Percentiles rank a stretch among this genome's conserved stretches.
Evolutionary conservation across 1,140 invertebrate genomes (phyloP).

Genomic region (Zeugodacus cucurbitae): DNA sequence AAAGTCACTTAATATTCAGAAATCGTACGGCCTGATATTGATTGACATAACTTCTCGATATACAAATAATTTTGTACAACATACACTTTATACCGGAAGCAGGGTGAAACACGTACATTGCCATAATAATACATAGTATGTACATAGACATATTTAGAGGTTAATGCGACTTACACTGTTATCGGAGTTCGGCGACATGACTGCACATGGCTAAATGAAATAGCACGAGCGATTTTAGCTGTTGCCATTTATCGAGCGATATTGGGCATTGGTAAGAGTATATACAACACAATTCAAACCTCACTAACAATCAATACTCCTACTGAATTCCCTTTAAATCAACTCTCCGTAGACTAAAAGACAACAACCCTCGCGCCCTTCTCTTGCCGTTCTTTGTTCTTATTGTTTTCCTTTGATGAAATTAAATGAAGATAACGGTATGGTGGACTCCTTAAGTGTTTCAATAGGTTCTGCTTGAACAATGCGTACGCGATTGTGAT

Average conservation of each 20-base stretch:
- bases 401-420: conserved; percentile 49
- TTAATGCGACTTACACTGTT: not conserved
- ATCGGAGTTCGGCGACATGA: not conserved
- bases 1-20: conserved; percentile 52
- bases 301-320: not conserved
- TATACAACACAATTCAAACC: not conserved
- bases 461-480: not conserved
- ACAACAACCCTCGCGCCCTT: not conserved
- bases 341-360: not conserved
- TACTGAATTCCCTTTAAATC: not conserved
- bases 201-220: conserved; percentile 47
- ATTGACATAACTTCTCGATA: conserved; percentile 62
- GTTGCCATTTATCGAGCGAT: too few relatives aligned
- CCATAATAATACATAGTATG: not conserved
- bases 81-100: not conserved
- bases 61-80: not conserved
- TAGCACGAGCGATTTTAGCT: too few relatives aligned
- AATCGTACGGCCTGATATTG: conserved; percentile 61
- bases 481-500: too few relatives aligned
- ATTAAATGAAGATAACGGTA: conserved; percentile 65
- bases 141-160: not conserved
- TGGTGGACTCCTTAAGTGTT: not conserved
- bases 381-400: not conserved
- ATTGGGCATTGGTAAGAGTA: not conserved
- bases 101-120: not conserved